Base-by-base conservation (phyloP, 2,888 invertebrate genomes). In the Atrina japonica region DNA sequence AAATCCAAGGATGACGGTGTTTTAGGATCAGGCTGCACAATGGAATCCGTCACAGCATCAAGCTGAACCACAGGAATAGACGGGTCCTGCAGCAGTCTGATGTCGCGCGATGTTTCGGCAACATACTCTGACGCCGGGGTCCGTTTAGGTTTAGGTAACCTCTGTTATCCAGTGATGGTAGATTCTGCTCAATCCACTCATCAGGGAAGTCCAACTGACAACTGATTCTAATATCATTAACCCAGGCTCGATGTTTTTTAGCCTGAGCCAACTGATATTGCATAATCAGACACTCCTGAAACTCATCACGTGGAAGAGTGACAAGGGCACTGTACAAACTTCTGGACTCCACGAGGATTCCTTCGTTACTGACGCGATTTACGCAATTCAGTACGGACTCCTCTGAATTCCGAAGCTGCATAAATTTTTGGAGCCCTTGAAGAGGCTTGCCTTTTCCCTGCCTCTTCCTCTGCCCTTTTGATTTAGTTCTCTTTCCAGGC, bases 111-210 rank as follows among this genome's bases (percentile, higher is more conserved):
- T 35, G 35, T 35, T 7, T 11, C 35, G 11, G 35, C 35, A 35
- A 35, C 35, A 11, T 7, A 5, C 35, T 35, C 35, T 5, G 35
- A 35, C 35, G 11, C 35, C 35, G 35, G 35, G 5, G 6, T 11
- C 35, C 35, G 35, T 35, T 35, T 35, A 35, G 35, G 35, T 35
- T 35, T 35, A 11, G 35, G 35, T 11, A 35, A 35, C 35, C 35
- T 35, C 35, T 35, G 35, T 47, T 47, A n/a, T 47, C 47, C n/a
- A 7, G n/a, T n/a, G n/a, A n/a, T n/a, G n/a, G n/a, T n/a, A n/a
- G n/a, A n/a, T n/a, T n/a, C n/a, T n/a, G n/a, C n/a, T n/a, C 41
- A 41, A 41, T 16, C 41, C 41, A 47, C 47, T 47, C 21, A 47
- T 47, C n/a, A 7, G 47, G n/a, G 21, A 18, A 21, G n/a, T 47